Percentiles rank a stretch among this genome's conserved stretches.
Evolutionary conservation across 2,797 vertebrate species (phyloP).

Genomic region (Pseudochaenichthys georgianus): DNA sequence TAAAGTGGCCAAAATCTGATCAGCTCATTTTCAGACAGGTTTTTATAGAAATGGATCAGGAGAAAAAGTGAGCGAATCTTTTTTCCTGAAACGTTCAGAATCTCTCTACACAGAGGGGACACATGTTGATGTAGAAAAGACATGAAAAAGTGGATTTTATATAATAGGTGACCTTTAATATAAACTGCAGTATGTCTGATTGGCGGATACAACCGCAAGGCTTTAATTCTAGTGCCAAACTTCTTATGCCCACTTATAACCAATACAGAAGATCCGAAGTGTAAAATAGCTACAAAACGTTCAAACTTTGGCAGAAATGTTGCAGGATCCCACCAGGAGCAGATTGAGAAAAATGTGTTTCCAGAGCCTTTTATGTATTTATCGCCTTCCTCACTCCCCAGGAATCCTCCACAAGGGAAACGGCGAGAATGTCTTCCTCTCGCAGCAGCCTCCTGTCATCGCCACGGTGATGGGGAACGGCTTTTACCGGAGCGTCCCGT

Average conservation of each 20-base stretch:
- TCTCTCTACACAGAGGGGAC: too few relatives aligned
- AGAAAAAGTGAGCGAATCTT: too few relatives aligned
- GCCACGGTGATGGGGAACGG: conserved; percentile 95
- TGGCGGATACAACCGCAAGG: too few relatives aligned
- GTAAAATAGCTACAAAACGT: conserved; percentile 14
- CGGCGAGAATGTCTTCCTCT: conserved; percentile 96
- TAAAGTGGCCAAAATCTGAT: too few relatives aligned
- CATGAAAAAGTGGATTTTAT: too few relatives aligned
- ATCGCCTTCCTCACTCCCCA: conserved; percentile 63
- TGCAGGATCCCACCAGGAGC: conserved; percentile 3
- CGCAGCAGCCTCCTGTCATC: conserved; percentile 95
- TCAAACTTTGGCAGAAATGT: background rate
- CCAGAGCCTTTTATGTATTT: conserved; percentile 12
- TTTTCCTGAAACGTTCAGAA: too few relatives aligned
- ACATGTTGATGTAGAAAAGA: too few relatives aligned
- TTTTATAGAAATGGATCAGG: too few relatives aligned
- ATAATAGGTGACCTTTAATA: too few relatives aligned
- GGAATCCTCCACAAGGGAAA: conserved; percentile 98
- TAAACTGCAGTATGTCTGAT: too few relatives aligned
- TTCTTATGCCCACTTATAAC: background rate
- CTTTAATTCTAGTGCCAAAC: background rate
- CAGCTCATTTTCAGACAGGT: too few relatives aligned
- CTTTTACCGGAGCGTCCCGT: conserved; percentile 94
- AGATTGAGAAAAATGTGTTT: conserved; percentile 14
- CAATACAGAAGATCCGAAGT: background rate